phyloP scores from a whole-genome alignment of 2,888 invertebrate species.

The Yponomeuta sedellus region DNA sequence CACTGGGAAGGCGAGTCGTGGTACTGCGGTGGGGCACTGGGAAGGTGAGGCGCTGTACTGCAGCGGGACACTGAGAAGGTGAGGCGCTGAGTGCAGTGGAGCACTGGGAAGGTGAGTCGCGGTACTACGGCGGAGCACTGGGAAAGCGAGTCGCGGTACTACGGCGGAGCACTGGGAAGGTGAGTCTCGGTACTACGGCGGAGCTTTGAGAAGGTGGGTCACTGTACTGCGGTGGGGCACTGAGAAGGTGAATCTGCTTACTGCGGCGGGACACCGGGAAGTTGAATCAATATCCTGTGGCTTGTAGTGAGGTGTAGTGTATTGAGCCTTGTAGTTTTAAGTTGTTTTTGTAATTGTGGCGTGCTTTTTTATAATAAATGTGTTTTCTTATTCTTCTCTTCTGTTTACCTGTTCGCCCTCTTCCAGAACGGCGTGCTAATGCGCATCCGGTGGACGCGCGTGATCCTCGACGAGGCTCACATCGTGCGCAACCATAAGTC shows the following conservation, averaged over 20 bases:
- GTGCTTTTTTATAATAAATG: no score
- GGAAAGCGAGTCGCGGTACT: slow-evolving; percentile 94
- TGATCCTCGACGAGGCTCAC: slow-evolving; percentile 96
- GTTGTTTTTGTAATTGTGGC: no score
- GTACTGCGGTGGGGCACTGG: slow-evolving; percentile 72
- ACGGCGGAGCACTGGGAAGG: slow-evolving; percentile 92
- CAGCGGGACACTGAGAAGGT: slow-evolving; percentile 77
- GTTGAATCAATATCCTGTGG: no score
- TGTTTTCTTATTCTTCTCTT: no score
- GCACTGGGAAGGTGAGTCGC: background rate
- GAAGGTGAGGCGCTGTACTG: slow-evolving; percentile 91
- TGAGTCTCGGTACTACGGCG: slow-evolving; percentile 38
- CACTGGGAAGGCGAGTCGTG: background rate
- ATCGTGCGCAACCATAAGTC: slow-evolving; percentile 92
- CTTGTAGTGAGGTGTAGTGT: no score
- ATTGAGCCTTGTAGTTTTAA: no score
- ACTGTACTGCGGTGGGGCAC: slow-evolving; percentile 77
- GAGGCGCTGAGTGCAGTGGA: background rate
- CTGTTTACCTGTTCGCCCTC: background rate
- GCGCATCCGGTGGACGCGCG: slow-evolving; percentile 87
- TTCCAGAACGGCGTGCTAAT: slow-evolving; percentile 75
- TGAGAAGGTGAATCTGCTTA: slow-evolving; percentile 80
- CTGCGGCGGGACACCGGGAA: slow-evolving; percentile 77
- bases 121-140: slow-evolving; percentile 81
- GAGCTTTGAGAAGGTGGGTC: slow-evolving; percentile 19